phyloP scores from a whole-genome alignment of 2,113 vertebrate genomes.

The Dasyprocta punctata region DNA sequence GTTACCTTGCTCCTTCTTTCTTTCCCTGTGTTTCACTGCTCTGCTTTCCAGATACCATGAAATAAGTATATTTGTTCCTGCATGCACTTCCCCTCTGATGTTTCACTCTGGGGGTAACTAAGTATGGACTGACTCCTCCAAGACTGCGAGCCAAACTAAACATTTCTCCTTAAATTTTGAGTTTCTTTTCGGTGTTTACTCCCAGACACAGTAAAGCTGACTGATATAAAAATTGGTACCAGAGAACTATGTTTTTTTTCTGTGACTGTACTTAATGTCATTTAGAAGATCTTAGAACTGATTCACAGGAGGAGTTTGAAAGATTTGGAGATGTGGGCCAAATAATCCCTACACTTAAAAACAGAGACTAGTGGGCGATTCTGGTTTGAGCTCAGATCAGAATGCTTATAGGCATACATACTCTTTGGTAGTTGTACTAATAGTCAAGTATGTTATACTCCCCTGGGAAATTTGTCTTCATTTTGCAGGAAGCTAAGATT shows the following conservation, averaged over 20 bases:
- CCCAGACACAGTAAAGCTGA: neutral
- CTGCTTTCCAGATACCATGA: neutral
- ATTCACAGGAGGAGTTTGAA: neutral
- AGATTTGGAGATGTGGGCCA: neutral
- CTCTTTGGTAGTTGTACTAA: neutral
- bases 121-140: neutral
- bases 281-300: neutral
- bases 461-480: neutral
- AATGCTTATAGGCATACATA: neutral
- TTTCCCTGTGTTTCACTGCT: neutral
- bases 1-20: neutral
- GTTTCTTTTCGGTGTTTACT: neutral
- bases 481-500: neutral
- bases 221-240: neutral
- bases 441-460: too few relatives aligned
- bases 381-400: neutral
- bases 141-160: neutral
- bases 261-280: neutral
- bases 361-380: neutral
- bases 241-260: neutral
- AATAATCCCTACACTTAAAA: neutral
- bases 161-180: neutral
- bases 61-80: neutral
- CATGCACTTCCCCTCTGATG: too few relatives aligned
- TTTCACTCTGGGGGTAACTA: neutral